These are phyloP conservation scores for Clarias magur DNA, from an alignment of 2,113 vertebrate species.

Conservation along the genomic window DNA sequence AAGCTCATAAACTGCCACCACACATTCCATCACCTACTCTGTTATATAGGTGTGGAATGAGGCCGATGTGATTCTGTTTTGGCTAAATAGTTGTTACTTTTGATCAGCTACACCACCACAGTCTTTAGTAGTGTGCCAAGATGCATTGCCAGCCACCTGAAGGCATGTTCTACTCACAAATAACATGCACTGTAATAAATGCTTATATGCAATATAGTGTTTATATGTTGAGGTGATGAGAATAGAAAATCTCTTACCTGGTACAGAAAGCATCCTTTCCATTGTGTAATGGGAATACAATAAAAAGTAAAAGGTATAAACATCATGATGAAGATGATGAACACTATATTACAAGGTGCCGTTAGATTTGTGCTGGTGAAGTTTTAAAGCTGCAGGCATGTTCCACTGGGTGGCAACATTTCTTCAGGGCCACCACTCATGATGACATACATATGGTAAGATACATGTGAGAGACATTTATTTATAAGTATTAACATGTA, in stretches of 20 bases:
- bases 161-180: slow-evolving; percentile 52
- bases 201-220: not conserved
- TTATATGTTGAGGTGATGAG: slow-evolving; percentile 6
- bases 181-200: slow-evolving; percentile 12
- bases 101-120: slow-evolving; percentile 8
- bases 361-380: not conserved
- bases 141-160: slow-evolving; percentile 39
- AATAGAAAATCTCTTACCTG: not conserved
- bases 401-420: slow-evolving; percentile 58
- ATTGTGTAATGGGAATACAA: not conserved
- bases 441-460: not conserved
- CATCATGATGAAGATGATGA: not conserved
- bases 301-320: not conserved
- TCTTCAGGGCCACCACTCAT: slow-evolving; percentile 9
- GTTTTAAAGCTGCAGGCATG: not conserved
- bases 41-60: slow-evolving; percentile 26
- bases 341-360: not conserved
- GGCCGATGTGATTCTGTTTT: slow-evolving; percentile 7
- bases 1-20: not conserved
- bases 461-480: not conserved
- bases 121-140: slow-evolving; percentile 42
- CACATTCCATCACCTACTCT: not conserved
- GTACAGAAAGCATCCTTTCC: not conserved
- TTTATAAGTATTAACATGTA: not conserved
- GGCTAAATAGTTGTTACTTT: slow-evolving; percentile 16